Conservation (phyloP, 2,113 vertebrate species). For the Propithecus coquereli region DNA sequence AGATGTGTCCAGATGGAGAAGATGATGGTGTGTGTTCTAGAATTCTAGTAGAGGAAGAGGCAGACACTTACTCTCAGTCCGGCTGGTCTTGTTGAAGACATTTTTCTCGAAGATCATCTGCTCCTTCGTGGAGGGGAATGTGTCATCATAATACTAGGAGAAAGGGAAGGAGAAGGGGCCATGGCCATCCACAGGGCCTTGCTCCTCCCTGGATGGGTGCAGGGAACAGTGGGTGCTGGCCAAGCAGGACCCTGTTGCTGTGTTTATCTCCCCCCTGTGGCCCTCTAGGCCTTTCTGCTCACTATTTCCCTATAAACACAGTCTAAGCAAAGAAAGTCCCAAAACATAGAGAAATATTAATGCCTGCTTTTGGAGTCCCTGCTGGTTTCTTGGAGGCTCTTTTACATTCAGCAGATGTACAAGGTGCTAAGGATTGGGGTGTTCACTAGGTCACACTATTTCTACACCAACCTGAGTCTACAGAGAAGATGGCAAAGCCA, state of each 20-base stretch:
- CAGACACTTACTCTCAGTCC: slow-evolving; percentile 89
- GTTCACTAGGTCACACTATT: background rate
- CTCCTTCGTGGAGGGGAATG: slow-evolving; percentile 92
- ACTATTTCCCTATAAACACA: background rate
- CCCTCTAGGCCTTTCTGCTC: background rate
- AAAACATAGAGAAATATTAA: background rate
- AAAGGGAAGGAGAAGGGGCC: background rate
- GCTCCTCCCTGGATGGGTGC: background rate
- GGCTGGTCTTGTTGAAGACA: slow-evolving; percentile 95
- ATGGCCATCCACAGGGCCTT: background rate
- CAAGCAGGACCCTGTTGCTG: no score
- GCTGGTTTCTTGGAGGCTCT: background rate
- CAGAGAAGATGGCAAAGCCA: background rate
- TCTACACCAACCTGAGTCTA: background rate
- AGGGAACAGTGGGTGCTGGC: background rate
- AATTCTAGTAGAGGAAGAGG: background rate
- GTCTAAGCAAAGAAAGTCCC: background rate
- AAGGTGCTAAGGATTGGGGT: background rate
- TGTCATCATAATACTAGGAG: slow-evolving; percentile 94
- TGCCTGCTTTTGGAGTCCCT: background rate
- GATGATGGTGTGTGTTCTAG: background rate
- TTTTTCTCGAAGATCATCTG: slow-evolving; percentile 96
- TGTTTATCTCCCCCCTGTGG: background rate
- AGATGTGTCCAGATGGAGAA: slow-evolving; percentile 32
- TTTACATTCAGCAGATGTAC: background rate